phyloP scores from a whole-genome alignment of 2,888 invertebrate species.

The Sarcophaga variegata region DNA sequence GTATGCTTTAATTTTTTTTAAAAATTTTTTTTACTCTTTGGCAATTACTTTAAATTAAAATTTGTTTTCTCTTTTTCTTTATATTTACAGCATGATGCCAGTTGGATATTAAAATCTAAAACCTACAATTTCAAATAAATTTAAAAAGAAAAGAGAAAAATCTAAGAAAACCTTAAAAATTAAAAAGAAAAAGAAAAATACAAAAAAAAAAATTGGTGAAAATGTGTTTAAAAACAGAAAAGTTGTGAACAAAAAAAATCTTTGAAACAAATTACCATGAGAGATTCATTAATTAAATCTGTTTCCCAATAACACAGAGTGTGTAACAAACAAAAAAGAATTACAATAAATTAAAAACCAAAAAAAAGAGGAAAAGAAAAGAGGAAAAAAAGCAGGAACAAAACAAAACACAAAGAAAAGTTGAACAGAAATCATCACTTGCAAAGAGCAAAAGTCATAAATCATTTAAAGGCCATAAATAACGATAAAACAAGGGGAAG shows the following conservation, averaged over 20 bases:
- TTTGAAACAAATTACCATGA: conserved; percentile 37
- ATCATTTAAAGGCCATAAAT: conserved; percentile 37
- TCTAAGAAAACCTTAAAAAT: not conserved
- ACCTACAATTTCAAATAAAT: not conserved
- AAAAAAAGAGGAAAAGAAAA: not conserved
- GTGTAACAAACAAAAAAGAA: not conserved
- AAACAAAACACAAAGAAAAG: not conserved
- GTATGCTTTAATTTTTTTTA: conserved; percentile 18
- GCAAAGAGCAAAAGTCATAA: conserved; percentile 24
- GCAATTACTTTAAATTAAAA: not conserved
- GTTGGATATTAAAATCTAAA: conserved; percentile 7
- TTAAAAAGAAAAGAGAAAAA: not conserved
- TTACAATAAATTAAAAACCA: conserved; percentile 30
- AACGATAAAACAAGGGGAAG: too few species aligned
- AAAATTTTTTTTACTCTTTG: not conserved
- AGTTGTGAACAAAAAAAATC: conserved; percentile 11
- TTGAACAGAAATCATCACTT: not conserved
- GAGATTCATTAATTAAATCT: conserved; percentile 48
- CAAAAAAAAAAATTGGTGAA: conserved; percentile 1
- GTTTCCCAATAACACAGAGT: too few species aligned
- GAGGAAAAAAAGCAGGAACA: too few species aligned
- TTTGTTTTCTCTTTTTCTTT: conserved; percentile 1
- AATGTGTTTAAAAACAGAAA: conserved; percentile 5
- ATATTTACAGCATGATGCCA: not conserved
- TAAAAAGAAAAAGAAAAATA: not conserved